Base-by-base conservation (phyloP, 2,113 vertebrate genomes). In the Anhinga anhinga region DNA sequence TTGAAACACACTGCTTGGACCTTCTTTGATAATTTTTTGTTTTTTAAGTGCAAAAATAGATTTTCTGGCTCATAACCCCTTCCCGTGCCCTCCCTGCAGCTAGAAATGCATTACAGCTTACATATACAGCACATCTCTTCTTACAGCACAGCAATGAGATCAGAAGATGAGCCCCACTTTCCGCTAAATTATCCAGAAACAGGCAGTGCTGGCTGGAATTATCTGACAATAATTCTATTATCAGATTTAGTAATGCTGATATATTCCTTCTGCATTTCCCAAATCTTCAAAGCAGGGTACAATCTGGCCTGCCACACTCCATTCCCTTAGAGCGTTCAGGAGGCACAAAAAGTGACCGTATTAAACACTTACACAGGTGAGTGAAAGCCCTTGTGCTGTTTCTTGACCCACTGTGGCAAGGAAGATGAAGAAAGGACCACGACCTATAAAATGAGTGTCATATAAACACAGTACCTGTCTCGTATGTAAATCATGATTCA, bases 311-410 rank as follows among this genome's bases (percentile, higher is more conserved):
- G 70, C 44, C 44, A 18, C 19, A 7, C 34, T 29, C 47, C 10
- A 0, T 5, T 30, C 76, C 38, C 59, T 30, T 16, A 6, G 0
- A 13, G 55, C 0, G 15, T 21, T 47, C 34, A 32, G 2, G 6
- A 66, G 58, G 63, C 63, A 62, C 19, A 50, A 61, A 11, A n/a
- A 49, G 32, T 2, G 30, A 53, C 13, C 13, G 2, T 1, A 11
- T 22, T 26, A 8, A 78, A 56, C 0, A 2, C 13, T 58, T 5
- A 13, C 8, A 22, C 7, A 17, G 1, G 0, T 1, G 44, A 63
- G 77, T 27, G 44, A 77, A 79, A 82, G 67, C 38, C 38, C 76
- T 36, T 11, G 30, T 10, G 32, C 62, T 84, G 27, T 16, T 45
- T 29, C 61, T 61, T 36, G 80, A 34, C 52, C 19, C 15, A 0